Percentiles rank a stretch among this genome's conserved stretches.
phyloP scores from a whole-genome alignment of 2,888 invertebrate species.

The Parnassius orleans region DNA sequence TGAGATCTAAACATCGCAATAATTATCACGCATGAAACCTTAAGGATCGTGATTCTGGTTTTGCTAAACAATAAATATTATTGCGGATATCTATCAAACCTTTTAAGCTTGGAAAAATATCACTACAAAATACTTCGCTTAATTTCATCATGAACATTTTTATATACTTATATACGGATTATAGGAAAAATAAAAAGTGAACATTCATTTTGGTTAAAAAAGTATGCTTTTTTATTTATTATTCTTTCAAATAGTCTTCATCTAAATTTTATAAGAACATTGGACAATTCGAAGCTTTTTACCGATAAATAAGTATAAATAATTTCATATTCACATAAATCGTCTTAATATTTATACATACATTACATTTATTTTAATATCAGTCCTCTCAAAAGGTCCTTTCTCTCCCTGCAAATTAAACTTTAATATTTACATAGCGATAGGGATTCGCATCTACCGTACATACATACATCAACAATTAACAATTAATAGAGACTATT shows the following conservation, averaged over 20 bases:
- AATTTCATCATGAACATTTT: too few relatives aligned
- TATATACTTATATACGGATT: slow-evolving; percentile 8
- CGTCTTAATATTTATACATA: slow-evolving; percentile 76
- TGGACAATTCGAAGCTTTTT: slow-evolving; percentile 80
- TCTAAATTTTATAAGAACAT: slow-evolving; percentile 82
- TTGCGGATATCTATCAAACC: too few relatives aligned
- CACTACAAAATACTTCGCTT: too few relatives aligned
- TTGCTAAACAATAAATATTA: too few relatives aligned
- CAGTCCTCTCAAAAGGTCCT: slow-evolving; percentile 82
- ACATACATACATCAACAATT: slow-evolving; percentile 81
- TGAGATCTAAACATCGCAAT: too few relatives aligned
- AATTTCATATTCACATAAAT: slow-evolving; percentile 81
- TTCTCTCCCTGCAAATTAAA: slow-evolving; percentile 81
- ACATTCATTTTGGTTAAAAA: slow-evolving; percentile 76
- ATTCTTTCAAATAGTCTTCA: slow-evolving; percentile 81
- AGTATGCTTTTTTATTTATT: slow-evolving; percentile 81
- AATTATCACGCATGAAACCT: too few relatives aligned
- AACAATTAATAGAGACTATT: slow-evolving; percentile 81
- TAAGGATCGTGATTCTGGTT: too few relatives aligned
- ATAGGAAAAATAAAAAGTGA: slow-evolving; percentile 42
- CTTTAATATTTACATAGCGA: slow-evolving; percentile 79
- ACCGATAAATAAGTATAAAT: slow-evolving; percentile 82
- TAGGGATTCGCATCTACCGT: slow-evolving; percentile 80
- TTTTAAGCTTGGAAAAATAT: too few relatives aligned
- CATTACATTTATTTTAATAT: slow-evolving; percentile 80